Percentiles rank a stretch among this genome's conserved stretches.
These are phyloP conservation scores for Portunus trituberculatus DNA, from an alignment of 1,140 invertebrate genomes.

Conservation along the genomic window DNA sequence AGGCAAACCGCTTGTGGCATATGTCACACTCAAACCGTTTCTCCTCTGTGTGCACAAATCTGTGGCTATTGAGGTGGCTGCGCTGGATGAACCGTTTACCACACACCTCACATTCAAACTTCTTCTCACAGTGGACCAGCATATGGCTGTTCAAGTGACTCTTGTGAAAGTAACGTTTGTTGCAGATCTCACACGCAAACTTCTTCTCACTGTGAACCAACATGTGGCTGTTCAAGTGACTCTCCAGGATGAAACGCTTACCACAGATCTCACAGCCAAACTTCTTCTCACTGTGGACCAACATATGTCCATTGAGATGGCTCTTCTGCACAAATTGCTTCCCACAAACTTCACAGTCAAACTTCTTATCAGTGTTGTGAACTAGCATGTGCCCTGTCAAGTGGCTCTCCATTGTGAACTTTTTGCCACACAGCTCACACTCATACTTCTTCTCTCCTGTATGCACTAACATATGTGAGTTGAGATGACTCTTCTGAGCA, in stretches of 20 bases:
- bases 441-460: slow-evolving; percentile 94
- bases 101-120: slow-evolving; percentile 93
- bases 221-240: slow-evolving; percentile 82
- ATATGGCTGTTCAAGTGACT: slow-evolving; percentile 95
- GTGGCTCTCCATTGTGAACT: slow-evolving; percentile 97
- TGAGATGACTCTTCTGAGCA: slow-evolving; percentile 92
- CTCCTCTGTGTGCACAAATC: slow-evolving; percentile 90
- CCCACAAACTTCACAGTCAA: slow-evolving; percentile 78
- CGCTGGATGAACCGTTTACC: slow-evolving; percentile 95
- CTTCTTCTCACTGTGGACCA: slow-evolving; percentile 67
- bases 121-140: slow-evolving; percentile 91
- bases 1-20: slow-evolving; percentile 55
- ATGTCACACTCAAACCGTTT: slow-evolving; percentile 65
- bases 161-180: slow-evolving; percentile 94
- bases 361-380: slow-evolving; percentile 85
- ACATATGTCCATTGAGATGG: slow-evolving; percentile 75
- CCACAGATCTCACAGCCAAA: slow-evolving; percentile 87
- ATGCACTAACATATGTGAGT: slow-evolving; percentile 92
- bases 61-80: slow-evolving; percentile 94
- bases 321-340: slow-evolving; percentile 79
- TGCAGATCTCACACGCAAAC: slow-evolving; percentile 92
- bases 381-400: slow-evolving; percentile 98
- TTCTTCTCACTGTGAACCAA: slow-evolving; percentile 84
- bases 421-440: slow-evolving; percentile 92
- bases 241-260: slow-evolving; percentile 93